phyloP scores from a whole-genome alignment of 1,140 invertebrate species.

The Temnothorax nylanderi region DNA sequence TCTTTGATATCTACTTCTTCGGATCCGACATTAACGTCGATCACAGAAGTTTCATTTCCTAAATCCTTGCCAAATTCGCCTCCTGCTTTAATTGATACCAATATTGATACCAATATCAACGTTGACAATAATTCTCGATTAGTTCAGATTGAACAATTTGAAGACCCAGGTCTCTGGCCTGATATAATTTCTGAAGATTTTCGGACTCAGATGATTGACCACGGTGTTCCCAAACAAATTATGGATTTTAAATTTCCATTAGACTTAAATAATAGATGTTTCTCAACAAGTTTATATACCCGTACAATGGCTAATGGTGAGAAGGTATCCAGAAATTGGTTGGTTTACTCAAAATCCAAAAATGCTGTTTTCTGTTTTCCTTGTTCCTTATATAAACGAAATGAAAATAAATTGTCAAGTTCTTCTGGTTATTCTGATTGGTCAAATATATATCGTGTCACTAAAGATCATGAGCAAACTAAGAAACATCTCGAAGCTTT shows the following conservation, averaged over 20 bases:
- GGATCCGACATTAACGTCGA: not conserved
- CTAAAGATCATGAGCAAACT: not conserved
- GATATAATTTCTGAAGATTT: too few species aligned
- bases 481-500: not conserved
- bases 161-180: too few species aligned
- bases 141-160: too few species aligned
- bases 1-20: not conserved
- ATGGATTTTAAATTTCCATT: not conserved
- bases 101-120: not conserved
- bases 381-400: not conserved
- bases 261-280: not conserved
- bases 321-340: not conserved
- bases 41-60: not conserved
- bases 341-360: not conserved
- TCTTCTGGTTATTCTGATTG: not conserved
- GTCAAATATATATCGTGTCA: not conserved
- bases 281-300: not conserved
- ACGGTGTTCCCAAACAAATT: too few species aligned
- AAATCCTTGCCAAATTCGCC: not conserved
- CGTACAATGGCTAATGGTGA: not conserved
- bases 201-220: too few species aligned
- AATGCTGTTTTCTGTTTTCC: not conserved
- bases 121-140: too few species aligned
- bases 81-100: not conserved
- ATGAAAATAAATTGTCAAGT: constrained; percentile 1